A percentile compares a stretch with the other conserved stretches of the same genome.
Evolutionary conservation across 2,888 invertebrate species (phyloP).

Genomic region (Bugula neritina): DNA sequence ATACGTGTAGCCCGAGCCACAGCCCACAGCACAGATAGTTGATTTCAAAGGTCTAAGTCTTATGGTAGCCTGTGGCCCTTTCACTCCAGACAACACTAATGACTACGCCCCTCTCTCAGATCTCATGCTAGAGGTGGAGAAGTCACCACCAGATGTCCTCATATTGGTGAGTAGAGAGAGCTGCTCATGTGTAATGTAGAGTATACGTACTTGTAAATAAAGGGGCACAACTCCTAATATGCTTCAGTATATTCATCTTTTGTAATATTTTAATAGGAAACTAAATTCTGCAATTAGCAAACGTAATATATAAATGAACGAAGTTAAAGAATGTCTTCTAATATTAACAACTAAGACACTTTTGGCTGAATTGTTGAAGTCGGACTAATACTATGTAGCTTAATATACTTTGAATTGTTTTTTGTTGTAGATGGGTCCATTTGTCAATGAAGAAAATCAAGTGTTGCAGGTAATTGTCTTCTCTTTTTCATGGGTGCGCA

Average conservation of each 20-base stretch:
- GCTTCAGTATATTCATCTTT: too few species aligned
- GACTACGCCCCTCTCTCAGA: slow-evolving; percentile 76
- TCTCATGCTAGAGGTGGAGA: slow-evolving; percentile 64
- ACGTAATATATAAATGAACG: too few species aligned
- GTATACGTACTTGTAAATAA: too few species aligned
- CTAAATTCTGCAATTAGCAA: too few species aligned
- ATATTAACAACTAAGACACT: too few species aligned
- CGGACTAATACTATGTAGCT: too few species aligned
- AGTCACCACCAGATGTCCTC: slow-evolving; percentile 67
- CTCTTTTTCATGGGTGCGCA: not conserved
- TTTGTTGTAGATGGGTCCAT: slow-evolving; percentile 65
- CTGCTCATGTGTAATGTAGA: not conserved
- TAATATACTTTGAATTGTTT: slow-evolving; percentile 17
- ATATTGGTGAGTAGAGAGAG: slow-evolving; percentile 61
- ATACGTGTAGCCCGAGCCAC: slow-evolving; percentile 1
- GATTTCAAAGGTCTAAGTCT: slow-evolving; percentile 53
- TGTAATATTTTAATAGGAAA: too few species aligned
- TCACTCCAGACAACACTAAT: slow-evolving; percentile 70
- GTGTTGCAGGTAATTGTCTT: slow-evolving; percentile 32
- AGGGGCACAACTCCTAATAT: too few species aligned
- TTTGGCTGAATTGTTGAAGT: too few species aligned
- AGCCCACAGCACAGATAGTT: not conserved
- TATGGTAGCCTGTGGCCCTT: slow-evolving; percentile 76
- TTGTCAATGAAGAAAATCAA: slow-evolving; percentile 62
- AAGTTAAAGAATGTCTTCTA: too few species aligned